Evolutionary conservation across 2,888 invertebrate species (phyloP).

Genomic region (Anagyrus pseudococci): DNA sequence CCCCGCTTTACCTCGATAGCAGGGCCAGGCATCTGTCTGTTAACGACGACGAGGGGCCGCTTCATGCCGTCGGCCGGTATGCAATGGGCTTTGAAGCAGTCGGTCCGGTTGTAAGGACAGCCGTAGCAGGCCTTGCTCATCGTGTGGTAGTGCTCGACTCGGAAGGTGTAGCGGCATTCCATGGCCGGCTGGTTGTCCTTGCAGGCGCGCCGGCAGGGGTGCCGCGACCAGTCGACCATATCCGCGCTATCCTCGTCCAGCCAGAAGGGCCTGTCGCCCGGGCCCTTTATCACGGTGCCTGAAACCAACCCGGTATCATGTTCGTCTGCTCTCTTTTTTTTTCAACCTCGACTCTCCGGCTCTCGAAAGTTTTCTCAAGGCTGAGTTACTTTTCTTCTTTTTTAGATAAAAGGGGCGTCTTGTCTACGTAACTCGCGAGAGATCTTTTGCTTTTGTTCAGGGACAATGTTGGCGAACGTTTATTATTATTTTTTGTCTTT

Average conservation of each 20-base stretch:
- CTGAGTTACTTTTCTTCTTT: too few species aligned
- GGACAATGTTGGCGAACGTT: too few species aligned
- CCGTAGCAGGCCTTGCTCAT: slow-evolving; percentile 88
- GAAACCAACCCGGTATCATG: too few species aligned
- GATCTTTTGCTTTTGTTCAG: too few species aligned
- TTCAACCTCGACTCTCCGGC: too few species aligned
- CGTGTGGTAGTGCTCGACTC: slow-evolving; percentile 83
- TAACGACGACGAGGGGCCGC: slow-evolving; percentile 78
- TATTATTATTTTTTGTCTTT: too few species aligned
- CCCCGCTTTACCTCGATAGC: slow-evolving; percentile 85
- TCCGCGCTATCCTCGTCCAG: slow-evolving; percentile 3
- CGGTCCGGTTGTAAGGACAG: slow-evolving; percentile 77
- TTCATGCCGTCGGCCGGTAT: slow-evolving; percentile 83
- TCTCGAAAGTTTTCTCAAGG: too few species aligned
- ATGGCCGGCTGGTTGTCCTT: slow-evolving; percentile 65
- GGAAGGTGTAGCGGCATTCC: slow-evolving; percentile 76
- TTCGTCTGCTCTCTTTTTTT: too few species aligned
- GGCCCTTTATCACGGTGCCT: too few species aligned
- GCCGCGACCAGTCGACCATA: slow-evolving; percentile 43
- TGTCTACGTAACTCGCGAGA: too few species aligned
- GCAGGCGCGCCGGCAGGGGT: slow-evolving; percentile 75
- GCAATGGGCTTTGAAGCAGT: slow-evolving; percentile 82
- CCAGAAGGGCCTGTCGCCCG: not conserved
- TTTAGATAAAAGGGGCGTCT: too few species aligned
- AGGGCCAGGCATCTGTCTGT: slow-evolving; percentile 88